These are phyloP conservation scores for Barypeithes pellucidus DNA, from an alignment of 2,888 invertebrate genomes.

Conservation along the genomic window DNA sequence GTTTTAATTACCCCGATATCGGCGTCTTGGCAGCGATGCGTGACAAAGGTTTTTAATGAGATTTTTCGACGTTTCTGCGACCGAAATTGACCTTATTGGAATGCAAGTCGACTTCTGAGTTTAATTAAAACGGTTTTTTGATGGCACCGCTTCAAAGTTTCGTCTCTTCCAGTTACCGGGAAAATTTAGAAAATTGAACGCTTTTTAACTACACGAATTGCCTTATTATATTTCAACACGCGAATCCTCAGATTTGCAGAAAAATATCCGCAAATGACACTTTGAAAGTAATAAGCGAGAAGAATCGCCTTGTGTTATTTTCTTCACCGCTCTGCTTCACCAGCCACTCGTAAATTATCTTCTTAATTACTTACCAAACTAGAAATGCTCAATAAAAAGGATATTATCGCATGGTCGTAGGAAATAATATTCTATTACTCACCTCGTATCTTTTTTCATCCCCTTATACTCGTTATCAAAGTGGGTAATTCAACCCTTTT, in stretches of 20 bases:
- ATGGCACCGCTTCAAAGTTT: conserved; percentile 14
- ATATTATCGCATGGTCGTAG: background rate
- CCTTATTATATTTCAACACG: too few relatives aligned
- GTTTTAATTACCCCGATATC: conserved; percentile 41
- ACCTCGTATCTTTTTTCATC: conserved; percentile 4
- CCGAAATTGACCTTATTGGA: conserved; percentile 32
- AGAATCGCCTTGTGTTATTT: too few relatives aligned
- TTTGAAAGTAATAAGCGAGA: too few relatives aligned
- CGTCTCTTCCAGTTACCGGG: background rate
- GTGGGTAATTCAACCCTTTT: conserved; percentile 37
- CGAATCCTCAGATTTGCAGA: too few relatives aligned
- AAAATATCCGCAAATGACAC: too few relatives aligned
- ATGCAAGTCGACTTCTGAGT: conserved; percentile 33
- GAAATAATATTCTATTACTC: background rate
- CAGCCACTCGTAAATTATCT: too few relatives aligned
- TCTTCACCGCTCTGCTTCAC: too few relatives aligned
- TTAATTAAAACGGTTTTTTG: conserved; percentile 46
- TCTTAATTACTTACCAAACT: too few relatives aligned
- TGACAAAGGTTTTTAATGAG: conserved; percentile 45
- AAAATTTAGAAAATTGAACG: background rate
- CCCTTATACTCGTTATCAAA: conserved; percentile 9
- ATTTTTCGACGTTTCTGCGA: conserved; percentile 38
- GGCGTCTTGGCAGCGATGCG: conserved; percentile 23
- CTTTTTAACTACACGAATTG: too few relatives aligned
- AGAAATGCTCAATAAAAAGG: background rate